Evolutionary conservation across 2,888 invertebrate species (phyloP).

Genomic region (Xestia ashworthii): DNA sequence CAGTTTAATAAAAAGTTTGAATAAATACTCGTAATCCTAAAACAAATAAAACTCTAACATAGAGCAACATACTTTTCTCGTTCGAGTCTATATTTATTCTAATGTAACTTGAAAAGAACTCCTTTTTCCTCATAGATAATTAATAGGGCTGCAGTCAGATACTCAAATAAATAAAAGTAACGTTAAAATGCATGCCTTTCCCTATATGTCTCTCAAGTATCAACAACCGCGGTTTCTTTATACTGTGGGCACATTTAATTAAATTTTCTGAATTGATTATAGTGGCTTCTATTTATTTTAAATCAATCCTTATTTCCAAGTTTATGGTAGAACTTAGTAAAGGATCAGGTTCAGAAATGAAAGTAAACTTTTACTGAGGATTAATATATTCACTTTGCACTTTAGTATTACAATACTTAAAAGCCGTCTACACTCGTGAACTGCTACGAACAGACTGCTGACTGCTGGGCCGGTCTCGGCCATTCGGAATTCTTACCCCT

Average conservation of each 20-base stretch:
- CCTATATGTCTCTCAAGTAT: not conserved
- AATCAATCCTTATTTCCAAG: not conserved
- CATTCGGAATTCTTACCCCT: too few relatives aligned
- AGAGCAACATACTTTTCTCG: not conserved
- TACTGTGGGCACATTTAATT: not conserved
- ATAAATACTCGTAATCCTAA: too few relatives aligned
- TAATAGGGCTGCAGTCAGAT: not conserved
- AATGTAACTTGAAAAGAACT: slow-evolving; percentile 8
- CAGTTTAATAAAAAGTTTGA: not conserved
- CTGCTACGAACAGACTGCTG: too few relatives aligned
- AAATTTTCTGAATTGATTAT: not conserved
- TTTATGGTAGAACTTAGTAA: not conserved
- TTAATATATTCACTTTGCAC: too few relatives aligned
- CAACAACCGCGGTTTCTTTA: slow-evolving; percentile 6
- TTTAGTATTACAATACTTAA: too few relatives aligned
- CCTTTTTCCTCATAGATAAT: slow-evolving; percentile 5
- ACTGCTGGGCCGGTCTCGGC: too few relatives aligned
- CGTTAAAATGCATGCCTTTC: not conserved
- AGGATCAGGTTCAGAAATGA: too few relatives aligned
- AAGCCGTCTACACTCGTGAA: too few relatives aligned
- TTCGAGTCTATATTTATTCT: slow-evolving; percentile 1
- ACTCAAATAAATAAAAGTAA: slow-evolving; percentile 15
- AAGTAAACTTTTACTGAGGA: too few relatives aligned
- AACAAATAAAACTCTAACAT: not conserved
- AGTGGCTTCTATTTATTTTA: not conserved